Percentiles rank a stretch among this genome's conserved stretches.
Evolutionary conservation across 2,797 vertebrate species (phyloP).

Genomic region (Gymnoscopelus microlampas): DNA sequence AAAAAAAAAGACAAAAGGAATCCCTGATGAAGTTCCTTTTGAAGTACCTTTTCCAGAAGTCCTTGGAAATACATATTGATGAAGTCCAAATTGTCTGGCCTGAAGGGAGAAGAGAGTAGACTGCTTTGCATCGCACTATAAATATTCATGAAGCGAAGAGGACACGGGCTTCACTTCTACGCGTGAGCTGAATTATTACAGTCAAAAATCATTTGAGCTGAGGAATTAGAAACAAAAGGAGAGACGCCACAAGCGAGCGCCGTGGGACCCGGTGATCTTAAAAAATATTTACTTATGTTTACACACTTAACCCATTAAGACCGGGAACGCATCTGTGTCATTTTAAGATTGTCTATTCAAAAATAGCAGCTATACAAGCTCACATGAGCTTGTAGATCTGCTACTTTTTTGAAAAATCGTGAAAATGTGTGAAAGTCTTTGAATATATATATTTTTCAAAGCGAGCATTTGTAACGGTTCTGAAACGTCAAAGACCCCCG

Average conservation of each 20-base stretch:
- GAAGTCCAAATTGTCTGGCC: constrained; percentile 97
- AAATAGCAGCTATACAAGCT: too few relatives aligned
- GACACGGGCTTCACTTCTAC: constrained; percentile 86
- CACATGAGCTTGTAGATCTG: too few relatives aligned
- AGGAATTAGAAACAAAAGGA: constrained; percentile 81
- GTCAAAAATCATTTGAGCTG: constrained; percentile 85
- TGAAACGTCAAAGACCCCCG: too few relatives aligned
- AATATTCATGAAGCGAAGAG: constrained; percentile 91
- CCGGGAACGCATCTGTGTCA: too few relatives aligned
- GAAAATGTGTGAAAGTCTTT: too few relatives aligned
- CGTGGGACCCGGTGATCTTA: constrained; percentile 25
- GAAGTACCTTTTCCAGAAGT: constrained; percentile 97
- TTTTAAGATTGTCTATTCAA: too few relatives aligned
- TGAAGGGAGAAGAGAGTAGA: constrained; percentile 89
- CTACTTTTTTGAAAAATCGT: too few relatives aligned
- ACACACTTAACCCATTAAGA: too few relatives aligned
- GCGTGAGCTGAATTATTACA: constrained; percentile 89
- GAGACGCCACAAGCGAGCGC: constrained; percentile 63
- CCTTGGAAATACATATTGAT: constrained; percentile 98
- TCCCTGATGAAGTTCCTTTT: constrained; percentile 97
- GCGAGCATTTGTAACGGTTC: too few relatives aligned
- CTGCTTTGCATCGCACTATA: constrained; percentile 92
- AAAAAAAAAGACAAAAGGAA: constrained; percentile 94
- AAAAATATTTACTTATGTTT: constrained; percentile 23
- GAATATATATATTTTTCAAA: too few relatives aligned